Base-by-base conservation (phyloP, 2,797 vertebrate genomes). In the Coendou prehensilis region DNA sequence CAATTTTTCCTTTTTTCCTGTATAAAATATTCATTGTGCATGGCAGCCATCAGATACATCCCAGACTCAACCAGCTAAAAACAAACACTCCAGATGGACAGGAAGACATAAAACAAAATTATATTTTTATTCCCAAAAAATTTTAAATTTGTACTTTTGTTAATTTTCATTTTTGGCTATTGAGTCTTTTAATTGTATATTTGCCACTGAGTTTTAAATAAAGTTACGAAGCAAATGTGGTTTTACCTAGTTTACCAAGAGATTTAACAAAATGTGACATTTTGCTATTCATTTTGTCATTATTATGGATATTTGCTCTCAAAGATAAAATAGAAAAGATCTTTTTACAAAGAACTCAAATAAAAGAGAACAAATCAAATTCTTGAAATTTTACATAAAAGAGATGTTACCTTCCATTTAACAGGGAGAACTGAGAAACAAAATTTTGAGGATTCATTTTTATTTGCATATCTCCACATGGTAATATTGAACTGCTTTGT, bases 241-340 rank as follows among this genome's bases (percentile, higher is more conserved):
- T 71, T 86, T 88, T 47, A 78, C 41, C 92, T 94, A 78, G 26
- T 93, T 95, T 94, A 95, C 37, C 64, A 64, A 47, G 28, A 80
- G 15, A 33, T 30, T 91, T 83, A 90, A 87, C 63, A 89, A 88
- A 75, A 37, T 64, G 64, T 87, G 45, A 59, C 20, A 41, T 78
- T 84, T 91, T 94, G 2, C 59, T 63, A 57, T 85, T 64, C 22
- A 61, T 69, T 90, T 87, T 93, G 82, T 13, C 33, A 5, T 26
- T 82, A 67, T 82, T 92, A 57, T 71, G 50, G 33, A 92, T 67
- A 13, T 67, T 90, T 91, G 9, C 23, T 81, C 63, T 87, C 28
- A 84, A 78, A 69, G 71, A 37, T 56, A 81, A 96, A 92, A 88
- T 23, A 64, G 54, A 94, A 88, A 91, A 81, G 0, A 23, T 14